Base-by-base conservation (phyloP, 2,888 invertebrate species). In the Eristalinus aeneus region DNA sequence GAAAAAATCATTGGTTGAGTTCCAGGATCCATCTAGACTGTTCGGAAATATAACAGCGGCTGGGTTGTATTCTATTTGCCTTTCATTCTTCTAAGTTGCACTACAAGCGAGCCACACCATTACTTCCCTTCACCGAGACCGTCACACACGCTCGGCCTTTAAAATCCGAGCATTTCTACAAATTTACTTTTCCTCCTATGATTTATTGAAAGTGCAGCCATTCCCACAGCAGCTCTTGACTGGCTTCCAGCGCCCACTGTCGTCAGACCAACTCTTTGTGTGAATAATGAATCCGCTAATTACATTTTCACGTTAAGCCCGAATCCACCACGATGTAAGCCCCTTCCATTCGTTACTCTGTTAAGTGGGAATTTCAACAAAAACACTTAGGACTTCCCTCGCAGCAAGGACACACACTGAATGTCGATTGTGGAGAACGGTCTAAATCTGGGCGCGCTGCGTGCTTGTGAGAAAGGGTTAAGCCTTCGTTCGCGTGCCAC, bases 261-360 rank as follows among this genome's bases (percentile, higher is more conserved):
- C 61, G 32, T 31, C 16, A 34, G 36, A 67, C 72, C 60, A 67
- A 27, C 36, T n/a, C 27, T 72, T 72, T 32, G 54, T 67, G 65
- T 60, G 65, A 79, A 67, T 73, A 72, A 79, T 79, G 61, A 60
- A 58, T 67, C 22, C 53, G 67, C 60, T 79, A 73, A 79, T 79
- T 79, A 73, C 67, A 46, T 27, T 71, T 56, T 64, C 36, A 31
- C 53, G 11, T 67, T 54, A 20, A 34, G 27, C 60, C 27, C 67
- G 60, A 23, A 54, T 67, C 67, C 8, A 46, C n/a, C 2, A 27
- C 32, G 22, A 9, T 22, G 31, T 78, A 72, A 78, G 72, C 65
- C 64, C 58, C 56, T 68, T 63, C 54, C 63, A 69, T 56, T 39
- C 65, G 39, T 39, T 16, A 8, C 34, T 6, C 8, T 20, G 22